A percentile compares a stretch with the other conserved stretches of the same genome.
These are phyloP conservation scores for Erebia ligea DNA, from an alignment of 2,888 invertebrate genomes.

Conservation along the genomic window DNA sequence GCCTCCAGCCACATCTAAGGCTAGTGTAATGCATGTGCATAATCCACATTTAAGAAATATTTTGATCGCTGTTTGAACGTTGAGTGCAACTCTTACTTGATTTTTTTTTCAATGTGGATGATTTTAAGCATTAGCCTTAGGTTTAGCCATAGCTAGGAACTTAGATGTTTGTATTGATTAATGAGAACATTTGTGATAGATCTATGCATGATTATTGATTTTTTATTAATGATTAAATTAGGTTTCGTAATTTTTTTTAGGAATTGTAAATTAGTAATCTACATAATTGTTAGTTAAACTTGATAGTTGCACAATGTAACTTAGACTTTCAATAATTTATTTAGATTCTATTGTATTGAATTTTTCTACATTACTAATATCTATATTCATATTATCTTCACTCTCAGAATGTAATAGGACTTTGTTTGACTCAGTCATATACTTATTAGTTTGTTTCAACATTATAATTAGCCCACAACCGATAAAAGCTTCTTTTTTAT, in stretches of 20 bases:
- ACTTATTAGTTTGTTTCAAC: neutral
- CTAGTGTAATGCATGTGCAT: neutral
- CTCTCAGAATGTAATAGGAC: neutral
- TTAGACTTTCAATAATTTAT: conserved; percentile 2
- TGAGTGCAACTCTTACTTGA: neutral
- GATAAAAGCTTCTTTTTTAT: too few species aligned
- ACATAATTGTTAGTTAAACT: neutral
- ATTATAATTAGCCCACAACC: too few species aligned
- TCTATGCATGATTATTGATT: neutral
- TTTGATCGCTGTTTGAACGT: neutral
- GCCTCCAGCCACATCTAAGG: neutral
- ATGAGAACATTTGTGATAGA: neutral
- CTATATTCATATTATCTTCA: neutral
- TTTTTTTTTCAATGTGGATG: conserved; percentile 15
- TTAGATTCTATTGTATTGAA: neutral
- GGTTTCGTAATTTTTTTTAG: too few species aligned
- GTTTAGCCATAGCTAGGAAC: neutral
- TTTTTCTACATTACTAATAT: neutral
- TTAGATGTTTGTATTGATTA: neutral
- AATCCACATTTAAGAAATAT: conserved; percentile 10
- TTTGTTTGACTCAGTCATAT: neutral
- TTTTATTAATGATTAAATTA: neutral
- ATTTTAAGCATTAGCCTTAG: neutral
- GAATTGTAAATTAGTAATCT: neutral
- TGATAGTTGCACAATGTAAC: neutral